A percentile compares a stretch with the other conserved stretches of the same genome.
Evolutionary conservation across 2,113 vertebrate species (phyloP).

Genomic region (Leiothrix lutea): DNA sequence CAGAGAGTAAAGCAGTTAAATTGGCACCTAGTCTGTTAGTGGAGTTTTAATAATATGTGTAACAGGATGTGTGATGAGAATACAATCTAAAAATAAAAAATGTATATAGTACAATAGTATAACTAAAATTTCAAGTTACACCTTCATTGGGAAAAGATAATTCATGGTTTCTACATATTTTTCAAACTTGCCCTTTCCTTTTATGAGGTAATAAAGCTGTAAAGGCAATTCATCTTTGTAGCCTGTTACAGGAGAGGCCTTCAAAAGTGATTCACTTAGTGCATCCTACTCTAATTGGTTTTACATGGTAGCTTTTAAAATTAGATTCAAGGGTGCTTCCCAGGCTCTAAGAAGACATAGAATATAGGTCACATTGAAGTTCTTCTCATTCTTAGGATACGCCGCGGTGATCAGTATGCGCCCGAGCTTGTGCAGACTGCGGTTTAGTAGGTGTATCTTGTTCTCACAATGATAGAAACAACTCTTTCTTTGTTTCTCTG

Average conservation of each 20-base stretch:
- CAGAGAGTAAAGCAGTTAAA: not conserved
- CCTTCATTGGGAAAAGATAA: not conserved
- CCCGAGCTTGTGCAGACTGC: not conserved
- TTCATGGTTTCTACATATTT: not conserved
- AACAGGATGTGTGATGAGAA: not conserved
- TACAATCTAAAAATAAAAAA: not conserved
- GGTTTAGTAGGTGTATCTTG: constrained; percentile 28
- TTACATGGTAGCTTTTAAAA: constrained; percentile 59
- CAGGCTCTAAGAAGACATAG: constrained; percentile 53
- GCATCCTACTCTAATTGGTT: constrained; percentile 47
- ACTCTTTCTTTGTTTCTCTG: constrained; percentile 54
- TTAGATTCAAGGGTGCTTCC: constrained; percentile 61
- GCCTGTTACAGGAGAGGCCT: constrained; percentile 5
- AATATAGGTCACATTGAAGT: constrained; percentile 62
- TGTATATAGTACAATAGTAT: not conserved
- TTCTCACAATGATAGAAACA: constrained; percentile 55
- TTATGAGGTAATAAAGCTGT: not conserved
- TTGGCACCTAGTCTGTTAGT: not conserved
- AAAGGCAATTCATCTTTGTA: not conserved
- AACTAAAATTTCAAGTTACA: not conserved
- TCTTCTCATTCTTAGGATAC: constrained; percentile 59
- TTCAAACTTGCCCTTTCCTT: not conserved
- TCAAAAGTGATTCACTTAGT: constrained; percentile 13
- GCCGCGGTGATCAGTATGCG: not conserved
- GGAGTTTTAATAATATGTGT: not conserved